Base-by-base conservation (phyloP, 2,888 invertebrate species). In the Lomographa bimaculata region DNA sequence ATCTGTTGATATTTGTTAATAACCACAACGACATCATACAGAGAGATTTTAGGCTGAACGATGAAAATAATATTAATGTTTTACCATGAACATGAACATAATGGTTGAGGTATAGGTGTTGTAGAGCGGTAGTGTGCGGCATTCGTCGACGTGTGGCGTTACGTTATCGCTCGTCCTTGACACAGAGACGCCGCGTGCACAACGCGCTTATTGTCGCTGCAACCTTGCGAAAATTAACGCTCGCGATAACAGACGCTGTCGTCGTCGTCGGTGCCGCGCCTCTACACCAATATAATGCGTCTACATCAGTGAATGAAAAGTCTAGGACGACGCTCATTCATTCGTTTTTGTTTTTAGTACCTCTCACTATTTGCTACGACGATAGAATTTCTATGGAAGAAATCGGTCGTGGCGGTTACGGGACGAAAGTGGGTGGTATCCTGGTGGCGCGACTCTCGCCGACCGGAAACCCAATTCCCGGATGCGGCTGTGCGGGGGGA, bases 401-500 rank as follows among this genome's bases (percentile, higher is more conserved):
- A 58, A 60, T 54, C 63, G 63, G 59, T 54, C 64, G 64, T 46
- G 50, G 58, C 64, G 54, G 65, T 70, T 72, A 71, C 75, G 77
- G 77, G 78, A 81, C 71, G 72, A 80, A 82, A 82, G 87, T 85
- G 83, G 87, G 84, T 82, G 82, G 79, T 71, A 75, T 77, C 71
- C 71, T 66, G 71, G 71, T 76, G 76, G 74, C 69, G 68, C 69
- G 72, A 79, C 85, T 86, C 85, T 85, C 78, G 79, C 77, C 80
- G 66, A 75, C 87, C 87, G 89, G 89, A 89, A 87, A 86, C 79
- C 82, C 80, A 82, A 87, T 86, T 89, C 87, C 89, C 87, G 87
- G 89, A 89, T 89, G 89, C 79, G 87, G 85, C 78, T 72, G 80
- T 71, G 85, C 81, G 84, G 85, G 85, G 83, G 84, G 85, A 83